Base-by-base conservation (phyloP, 1,140 invertebrate genomes). In the Papilio helenus region DNA sequence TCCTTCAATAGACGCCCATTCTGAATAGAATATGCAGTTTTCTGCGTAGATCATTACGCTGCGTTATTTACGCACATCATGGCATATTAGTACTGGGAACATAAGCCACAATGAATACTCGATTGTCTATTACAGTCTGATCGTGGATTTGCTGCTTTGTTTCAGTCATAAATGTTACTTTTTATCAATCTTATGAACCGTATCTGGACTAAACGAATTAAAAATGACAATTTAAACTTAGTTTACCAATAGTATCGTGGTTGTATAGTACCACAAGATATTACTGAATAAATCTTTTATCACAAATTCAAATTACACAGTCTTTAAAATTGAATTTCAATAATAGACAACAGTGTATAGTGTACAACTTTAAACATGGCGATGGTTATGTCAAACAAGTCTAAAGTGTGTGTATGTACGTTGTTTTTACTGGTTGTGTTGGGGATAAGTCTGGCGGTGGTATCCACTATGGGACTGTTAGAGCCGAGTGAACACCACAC, bases 361-460 rank as follows among this genome's bases (percentile, higher is more conserved):
- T 79, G 65, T 77, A 44, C 74, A 49, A 79, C 46, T 46, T 65
- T 71, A 80, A 95, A 93, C 87, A 96, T 96, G 95, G 95, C 95
- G 81, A 96, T 96, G 95, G 95, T 96, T 82, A 92, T 96, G 84
- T 96, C 96, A 20, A 93, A 92, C 80, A 95, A 95, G 84, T 95
- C 95, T 14, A 96, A 96, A 93, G 88, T 95, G 81, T 95, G 95
- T 84, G 93, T 95, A 85, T 94, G 93, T 85, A 93, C 92, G 18
- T 87, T 96, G 76, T 86, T 95, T 34, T 76, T 95, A 16, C 89
- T 95, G 73, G 93, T 96, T 81, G 73, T 95, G 65, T 81, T 96
- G 72, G 95, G 95, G 76, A 91, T 95, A 79, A 92, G 94, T 72
- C 89, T 96, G 18, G 95, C 95, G 8, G 95, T 95, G 72, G 88